A percentile compares a stretch with the other conserved stretches of the same genome.
These are phyloP conservation scores for Sycophila texana DNA, from an alignment of 2,888 invertebrate species.

Conservation along the genomic window DNA sequence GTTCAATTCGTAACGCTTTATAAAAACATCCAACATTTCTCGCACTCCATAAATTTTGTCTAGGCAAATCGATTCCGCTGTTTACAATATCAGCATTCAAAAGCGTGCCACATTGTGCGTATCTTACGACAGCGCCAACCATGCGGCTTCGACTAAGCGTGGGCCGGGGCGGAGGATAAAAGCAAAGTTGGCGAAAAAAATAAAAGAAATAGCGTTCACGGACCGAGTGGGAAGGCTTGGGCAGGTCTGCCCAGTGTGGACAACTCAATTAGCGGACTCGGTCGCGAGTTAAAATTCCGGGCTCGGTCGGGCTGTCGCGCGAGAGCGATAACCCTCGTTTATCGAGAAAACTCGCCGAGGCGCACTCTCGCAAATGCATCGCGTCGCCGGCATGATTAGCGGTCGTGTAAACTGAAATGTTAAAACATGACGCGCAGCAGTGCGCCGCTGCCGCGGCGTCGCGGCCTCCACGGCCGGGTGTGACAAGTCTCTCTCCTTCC, in stretches of 20 bases:
- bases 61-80: too few relatives aligned
- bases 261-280: conserved; percentile 50
- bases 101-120: too few relatives aligned
- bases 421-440: conserved; percentile 66
- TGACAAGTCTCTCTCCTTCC: conserved; percentile 19
- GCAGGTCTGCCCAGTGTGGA: conserved; percentile 18
- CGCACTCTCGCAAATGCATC: conserved; percentile 58
- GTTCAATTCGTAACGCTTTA: neutral
- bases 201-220: neutral
- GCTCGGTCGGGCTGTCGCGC: neutral
- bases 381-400: conserved; percentile 71
- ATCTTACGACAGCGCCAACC: too few relatives aligned
- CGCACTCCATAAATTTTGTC: too few relatives aligned
- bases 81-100: too few relatives aligned
- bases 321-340: conserved; percentile 61
- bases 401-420: conserved; percentile 74
- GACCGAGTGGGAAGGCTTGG: neutral
- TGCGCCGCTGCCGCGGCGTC: neutral
- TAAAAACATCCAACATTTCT: neutral
- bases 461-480: neutral
- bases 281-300: conserved; percentile 51
- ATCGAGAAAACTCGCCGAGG: conserved; percentile 59
- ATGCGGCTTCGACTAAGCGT: too few relatives aligned
- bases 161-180: too few relatives aligned
- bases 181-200: neutral